These are phyloP conservation scores for Diceros bicornis DNA, from an alignment of 2,797 vertebrate genomes.

Conservation along the genomic window DNA sequence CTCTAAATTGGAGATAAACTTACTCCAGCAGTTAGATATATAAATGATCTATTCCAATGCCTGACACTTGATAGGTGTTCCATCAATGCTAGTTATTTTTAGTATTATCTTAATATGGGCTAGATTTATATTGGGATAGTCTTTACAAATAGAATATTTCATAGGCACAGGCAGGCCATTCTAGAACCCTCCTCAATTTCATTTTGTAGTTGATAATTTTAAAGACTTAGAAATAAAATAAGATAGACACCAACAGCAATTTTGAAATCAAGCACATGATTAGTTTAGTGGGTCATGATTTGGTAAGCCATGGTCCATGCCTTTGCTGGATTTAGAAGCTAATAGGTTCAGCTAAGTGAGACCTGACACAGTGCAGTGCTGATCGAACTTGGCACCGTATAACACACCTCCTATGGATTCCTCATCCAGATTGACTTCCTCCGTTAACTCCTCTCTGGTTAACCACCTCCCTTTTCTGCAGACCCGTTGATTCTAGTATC, in stretches of 20 bases:
- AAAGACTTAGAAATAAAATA: constrained; percentile 20
- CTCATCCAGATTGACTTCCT: background rate
- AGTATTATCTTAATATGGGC: background rate
- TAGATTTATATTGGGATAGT: background rate
- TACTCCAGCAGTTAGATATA: background rate
- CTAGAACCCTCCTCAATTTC: background rate
- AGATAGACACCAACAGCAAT: background rate
- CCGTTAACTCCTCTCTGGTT: background rate
- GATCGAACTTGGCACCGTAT: background rate
- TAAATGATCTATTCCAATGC: background rate
- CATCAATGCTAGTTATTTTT: background rate
- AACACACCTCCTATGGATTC: background rate
- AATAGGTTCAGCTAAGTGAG: background rate
- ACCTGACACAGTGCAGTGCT: background rate
- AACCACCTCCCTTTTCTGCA: background rate
- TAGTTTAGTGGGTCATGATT: background rate
- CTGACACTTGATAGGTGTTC: background rate
- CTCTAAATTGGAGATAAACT: constrained; percentile 14
- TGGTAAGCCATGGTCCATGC: no score
- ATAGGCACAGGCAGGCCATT: background rate
- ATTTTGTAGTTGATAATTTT: background rate
- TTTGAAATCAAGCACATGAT: constrained; percentile 1
- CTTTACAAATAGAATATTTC: background rate
- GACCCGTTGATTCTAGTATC: background rate
- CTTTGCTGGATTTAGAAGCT: background rate